These are phyloP conservation scores for Trachelus tabidus DNA, from an alignment of 2,888 invertebrate species.

Conservation along the genomic window DNA sequence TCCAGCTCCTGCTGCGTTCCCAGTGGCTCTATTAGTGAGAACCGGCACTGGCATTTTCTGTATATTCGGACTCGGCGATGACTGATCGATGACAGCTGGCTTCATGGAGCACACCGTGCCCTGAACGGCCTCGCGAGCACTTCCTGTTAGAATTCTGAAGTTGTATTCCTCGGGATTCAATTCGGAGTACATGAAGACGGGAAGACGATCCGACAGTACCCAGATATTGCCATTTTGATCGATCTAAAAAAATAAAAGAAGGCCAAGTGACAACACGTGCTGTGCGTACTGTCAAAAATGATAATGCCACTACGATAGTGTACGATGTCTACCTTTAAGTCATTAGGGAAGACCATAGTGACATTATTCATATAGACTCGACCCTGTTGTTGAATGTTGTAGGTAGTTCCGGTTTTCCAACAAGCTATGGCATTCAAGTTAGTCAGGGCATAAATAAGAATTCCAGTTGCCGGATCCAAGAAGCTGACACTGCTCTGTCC, in stretches of 20 bases:
- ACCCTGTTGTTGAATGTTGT: constrained; percentile 78
- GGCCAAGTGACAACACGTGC: background rate
- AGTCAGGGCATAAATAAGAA: constrained; percentile 80
- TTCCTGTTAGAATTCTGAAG: constrained; percentile 77
- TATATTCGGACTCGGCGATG: background rate
- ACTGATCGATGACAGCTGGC: background rate
- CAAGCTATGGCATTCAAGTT: constrained; percentile 83
- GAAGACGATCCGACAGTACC: constrained; percentile 80
- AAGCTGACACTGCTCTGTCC: constrained; percentile 81
- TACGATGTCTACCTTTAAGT: constrained; percentile 72
- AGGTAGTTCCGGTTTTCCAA: constrained; percentile 79
- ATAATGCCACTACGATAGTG: background rate
- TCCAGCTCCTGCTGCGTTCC: background rate
- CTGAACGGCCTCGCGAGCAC: constrained; percentile 76
- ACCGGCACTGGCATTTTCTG: background rate
- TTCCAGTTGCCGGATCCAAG: constrained; percentile 76
- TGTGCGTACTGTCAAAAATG: background rate
- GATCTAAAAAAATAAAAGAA: constrained; percentile 33
- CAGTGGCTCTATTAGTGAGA: background rate
- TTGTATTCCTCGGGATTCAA: constrained; percentile 75
- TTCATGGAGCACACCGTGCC: constrained; percentile 78
- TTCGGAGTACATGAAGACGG: constrained; percentile 76
- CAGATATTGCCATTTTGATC: constrained; percentile 78
- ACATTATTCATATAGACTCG: constrained; percentile 77
- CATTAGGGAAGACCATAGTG: constrained; percentile 82